Base-by-base conservation (phyloP, 2,888 invertebrate species). In the Ischnura elegans region DNA sequence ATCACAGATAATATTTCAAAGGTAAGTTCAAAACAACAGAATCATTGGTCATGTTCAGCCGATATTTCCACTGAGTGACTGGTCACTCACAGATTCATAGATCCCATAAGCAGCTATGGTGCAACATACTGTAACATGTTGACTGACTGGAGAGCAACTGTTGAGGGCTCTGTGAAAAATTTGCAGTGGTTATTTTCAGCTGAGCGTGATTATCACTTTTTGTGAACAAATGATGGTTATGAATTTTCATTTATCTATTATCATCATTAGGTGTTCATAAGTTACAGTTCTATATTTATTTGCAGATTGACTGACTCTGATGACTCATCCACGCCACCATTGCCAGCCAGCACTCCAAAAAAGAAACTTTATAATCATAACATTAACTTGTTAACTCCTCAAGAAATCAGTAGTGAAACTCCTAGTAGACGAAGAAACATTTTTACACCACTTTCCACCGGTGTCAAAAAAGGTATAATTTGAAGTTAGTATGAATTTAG, bases 311-410 rank as follows among this genome's bases (percentile, higher is more conserved):
- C 90, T 36, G 90, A 90, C 47, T 90, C 90, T 66, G 90, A 90
- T 43, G 90, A 90, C 61, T 90, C 90, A 13, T 61, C 61, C 6
- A 90, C 90, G 0, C 90, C 90, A 2, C 90, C 90, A 43, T 25
- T 90, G n/a, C 90, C 90, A 36, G 55, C 90, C 21, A 90, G 90
- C n/a, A 90, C 90, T 43, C 90, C 90, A 25, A 90, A 61, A 43
- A 90, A 61, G 61, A 76, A 76, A n/a, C 45, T 90, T 13, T 90
- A 61, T n/a, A 90, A 90, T 61, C 55, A 61, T 19, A 90, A 43
- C 13, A 90, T 42, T 10, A 55, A 55, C 43, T 6, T 90, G 21
- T 10, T 36, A 6, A 90, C 61, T 16, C 61, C 61, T 10, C 42
- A 42, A 25, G 43, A 61, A n/a, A 90, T 25, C 25, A 42, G 42